phyloP scores from a whole-genome alignment of 1,140 invertebrate species.

The Aphelinus certus region DNA sequence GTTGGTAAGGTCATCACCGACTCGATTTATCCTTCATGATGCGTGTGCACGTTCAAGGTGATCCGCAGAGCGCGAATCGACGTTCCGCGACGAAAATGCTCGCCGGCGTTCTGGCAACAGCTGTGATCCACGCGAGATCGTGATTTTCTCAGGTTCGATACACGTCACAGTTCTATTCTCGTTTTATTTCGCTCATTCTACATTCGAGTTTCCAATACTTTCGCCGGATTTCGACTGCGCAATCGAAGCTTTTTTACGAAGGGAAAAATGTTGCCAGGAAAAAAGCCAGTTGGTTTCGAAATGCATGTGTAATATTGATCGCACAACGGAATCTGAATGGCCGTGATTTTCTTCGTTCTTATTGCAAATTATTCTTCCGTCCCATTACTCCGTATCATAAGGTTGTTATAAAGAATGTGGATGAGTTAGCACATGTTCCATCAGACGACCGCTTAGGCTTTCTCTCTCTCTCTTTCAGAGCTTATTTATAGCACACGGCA shows the following conservation, averaged over 20 bases:
- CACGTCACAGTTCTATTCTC: not conserved
- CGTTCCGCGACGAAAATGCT: constrained; percentile 14
- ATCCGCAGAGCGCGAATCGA: constrained; percentile 20
- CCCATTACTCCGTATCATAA: too few relatives aligned
- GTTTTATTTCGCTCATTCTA: not conserved
- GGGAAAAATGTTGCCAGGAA: too few relatives aligned
- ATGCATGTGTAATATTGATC: too few relatives aligned
- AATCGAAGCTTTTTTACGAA: too few relatives aligned
- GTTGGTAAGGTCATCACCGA: not conserved
- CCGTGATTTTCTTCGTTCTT: too few relatives aligned
- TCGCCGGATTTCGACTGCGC: too few relatives aligned
- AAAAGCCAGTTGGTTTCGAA: too few relatives aligned
- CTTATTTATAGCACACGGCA: constrained; percentile 35
- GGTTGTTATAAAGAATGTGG: too few relatives aligned
- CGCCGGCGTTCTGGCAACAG: not conserved
- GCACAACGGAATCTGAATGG: too few relatives aligned
- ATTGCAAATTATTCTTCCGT: too few relatives aligned
- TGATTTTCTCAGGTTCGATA: not conserved
- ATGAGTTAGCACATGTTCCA: too few relatives aligned
- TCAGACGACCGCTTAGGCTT: too few relatives aligned
- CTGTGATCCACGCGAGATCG: not conserved
- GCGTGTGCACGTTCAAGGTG: constrained; percentile 15
- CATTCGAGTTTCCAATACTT: not conserved
- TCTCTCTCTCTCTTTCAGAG: not conserved
- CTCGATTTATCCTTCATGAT: constrained; percentile 3